Conservation (phyloP, 2,888 invertebrate genomes). For the Calameuta pallipes region DNA sequence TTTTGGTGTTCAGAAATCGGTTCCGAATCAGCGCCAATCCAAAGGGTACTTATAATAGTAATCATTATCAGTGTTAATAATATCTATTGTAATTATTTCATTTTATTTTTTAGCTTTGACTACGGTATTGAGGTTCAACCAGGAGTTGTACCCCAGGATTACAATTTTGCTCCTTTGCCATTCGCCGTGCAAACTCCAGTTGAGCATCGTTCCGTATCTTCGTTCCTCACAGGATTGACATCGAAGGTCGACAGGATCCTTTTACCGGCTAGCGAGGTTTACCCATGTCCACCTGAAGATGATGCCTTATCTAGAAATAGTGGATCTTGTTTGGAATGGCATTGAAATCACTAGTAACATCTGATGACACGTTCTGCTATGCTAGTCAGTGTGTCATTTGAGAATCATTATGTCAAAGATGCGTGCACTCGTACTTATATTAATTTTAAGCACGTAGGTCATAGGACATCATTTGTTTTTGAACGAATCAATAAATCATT, state of each 20-base stretch:
- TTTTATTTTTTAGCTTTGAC: not conserved
- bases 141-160: not conserved
- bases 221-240: constrained; percentile 29
- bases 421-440: not conserved
- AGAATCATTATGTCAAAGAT: not conserved
- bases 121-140: not conserved
- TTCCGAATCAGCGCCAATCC: not conserved
- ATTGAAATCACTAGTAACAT: not conserved
- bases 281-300: not conserved
- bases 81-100: not conserved
- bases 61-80: not conserved
- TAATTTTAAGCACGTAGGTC: not conserved
- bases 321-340: not conserved
- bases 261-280: constrained; percentile 35
- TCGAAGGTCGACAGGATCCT: constrained; percentile 38
- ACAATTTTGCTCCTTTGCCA: constrained; percentile 4
- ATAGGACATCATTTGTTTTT: not conserved
- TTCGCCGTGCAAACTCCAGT: constrained; percentile 11
- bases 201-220: not conserved
- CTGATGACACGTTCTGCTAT: not conserved
- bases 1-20: constrained; percentile 7
- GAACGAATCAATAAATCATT: not conserved
- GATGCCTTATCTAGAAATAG: not conserved
- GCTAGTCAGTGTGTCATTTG: not conserved
- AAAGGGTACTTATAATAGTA: not conserved